Evolutionary conservation across 2,888 invertebrate species (phyloP), one percentile per base, ranked within the genome.

Genomic region (Seladonia tumulorum): DNA sequence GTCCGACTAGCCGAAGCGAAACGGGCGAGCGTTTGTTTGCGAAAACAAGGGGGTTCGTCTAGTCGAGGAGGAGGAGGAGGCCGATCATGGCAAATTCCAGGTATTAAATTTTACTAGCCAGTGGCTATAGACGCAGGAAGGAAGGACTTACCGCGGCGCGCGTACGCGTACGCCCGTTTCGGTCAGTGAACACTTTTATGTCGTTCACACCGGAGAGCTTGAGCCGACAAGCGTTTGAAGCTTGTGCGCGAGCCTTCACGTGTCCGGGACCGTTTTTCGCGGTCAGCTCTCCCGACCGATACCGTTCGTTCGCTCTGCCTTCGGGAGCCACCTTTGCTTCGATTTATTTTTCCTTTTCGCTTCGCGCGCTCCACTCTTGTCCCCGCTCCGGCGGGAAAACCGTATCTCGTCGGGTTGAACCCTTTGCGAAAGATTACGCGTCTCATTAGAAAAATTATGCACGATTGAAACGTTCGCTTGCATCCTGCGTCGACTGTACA

Each of bases 141-240:
- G 78, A 73, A 53, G 70, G 72, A 81, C 72, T 53, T n/a, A 29
- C 72, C 49, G 35, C 22, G 49, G 16, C 68, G 70, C 68, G 70
- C 76, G 79, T 60, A 71, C 76, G 72, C 86, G 89, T 22, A 57
- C n/a, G 10, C n/a, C 8, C 57, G 57, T 89, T 83, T 89, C 89
- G 88, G 89, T 89, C 89, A 87, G 87, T 87, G 89, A 86, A 81
- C 89, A 89, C 78, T 87, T 89, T 87, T 88, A 84, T 83, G 83
- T 86, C 87, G 88, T 89, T 88, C 88, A 81, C 86, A 81, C 86
- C 81, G 76, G 39, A 29, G 79, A 57, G 57, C 79, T 76, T 66
- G 73, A 16, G 81, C 81, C 12, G 45, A 45, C 45, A 12, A 10
- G 47, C 47, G n/a, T 73, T 88, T 73, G 66, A 83, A 76, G n/a